Base-by-base conservation (phyloP, 1,140 invertebrate genomes). In the Euwallacea fornicatus region DNA sequence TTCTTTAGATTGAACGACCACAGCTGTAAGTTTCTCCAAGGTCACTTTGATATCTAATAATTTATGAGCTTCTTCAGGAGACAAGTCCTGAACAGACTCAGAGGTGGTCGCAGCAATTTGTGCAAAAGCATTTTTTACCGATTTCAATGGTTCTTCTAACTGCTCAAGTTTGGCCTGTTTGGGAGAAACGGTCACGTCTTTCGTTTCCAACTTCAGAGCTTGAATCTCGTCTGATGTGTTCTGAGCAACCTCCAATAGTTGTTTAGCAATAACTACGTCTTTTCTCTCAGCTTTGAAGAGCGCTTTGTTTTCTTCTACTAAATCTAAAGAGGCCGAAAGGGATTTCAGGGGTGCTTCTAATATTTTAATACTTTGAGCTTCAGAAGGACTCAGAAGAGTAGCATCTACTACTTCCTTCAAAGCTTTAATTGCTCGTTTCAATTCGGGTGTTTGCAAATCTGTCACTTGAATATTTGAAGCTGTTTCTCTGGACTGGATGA, bases 201-300 rank as follows among this genome's bases (percentile, higher is more conserved):
- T 54, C n/a, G 61, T 54, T 61, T 72, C 16, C 41, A n/a, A 60
- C 56, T 74, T 69, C n/a, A 74, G 71, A 42, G 53, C 33, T 15
- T 60, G n/a, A 42, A 66, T 43, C 21, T 61, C 58, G 33, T 11
- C 21, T 33, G 41, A 62, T 42, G 60, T 10, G 7, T 46, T n/a
- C 46, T 70, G 7, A 6, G 66, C 13, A 2, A 42, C 33, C 63
- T 73, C 65, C 8, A 42, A 11, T 53, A 63, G 41, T 16, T 16
- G 2, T 21, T 63, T 64, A 0, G 54, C 53, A 44, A 33, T 9
- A 2, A 8, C 15, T 0, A 42, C 60, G 43, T 66, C 64, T 54
- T 72, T 60, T 68, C 66, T 59, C 16, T 54, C 42, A n/a, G 42
- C 47, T 13, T 50, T 66, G 2, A 13, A 42, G 6, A 10, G 0